These are phyloP conservation scores for Amphipoea lucens DNA, from an alignment of 2,888 invertebrate genomes.

Conservation along the genomic window DNA sequence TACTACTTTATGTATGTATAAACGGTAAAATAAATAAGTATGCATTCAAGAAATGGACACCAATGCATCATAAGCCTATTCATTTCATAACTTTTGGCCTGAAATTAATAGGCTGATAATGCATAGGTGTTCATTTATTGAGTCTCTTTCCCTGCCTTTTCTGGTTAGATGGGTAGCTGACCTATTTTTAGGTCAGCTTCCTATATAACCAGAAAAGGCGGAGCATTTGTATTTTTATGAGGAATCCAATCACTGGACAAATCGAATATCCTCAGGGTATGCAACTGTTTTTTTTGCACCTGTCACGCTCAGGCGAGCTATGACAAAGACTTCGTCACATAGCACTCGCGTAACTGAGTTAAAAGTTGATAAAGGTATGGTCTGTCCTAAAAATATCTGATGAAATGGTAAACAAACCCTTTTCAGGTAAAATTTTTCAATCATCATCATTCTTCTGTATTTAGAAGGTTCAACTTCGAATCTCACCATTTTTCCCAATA, in stretches of 20 bases:
- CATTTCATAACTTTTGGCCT: not conserved
- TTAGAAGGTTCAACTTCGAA: not conserved
- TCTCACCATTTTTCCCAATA: not conserved
- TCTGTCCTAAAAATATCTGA: not conserved
- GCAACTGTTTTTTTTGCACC: not conserved
- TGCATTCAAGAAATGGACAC: not conserved
- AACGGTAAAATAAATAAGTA: not conserved
- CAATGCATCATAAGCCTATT: not conserved
- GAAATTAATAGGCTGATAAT: not conserved
- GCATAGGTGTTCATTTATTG: not conserved
- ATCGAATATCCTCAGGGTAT: constrained; percentile 20
- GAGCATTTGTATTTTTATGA: constrained; percentile 11
- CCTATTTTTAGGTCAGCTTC: too few species aligned
- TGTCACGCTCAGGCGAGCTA: not conserved
- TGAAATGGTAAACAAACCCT: not conserved
- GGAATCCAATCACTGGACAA: constrained; percentile 35
- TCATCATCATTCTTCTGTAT: too few species aligned
- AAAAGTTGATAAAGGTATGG: constrained; percentile 17
- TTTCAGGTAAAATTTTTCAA: not conserved
- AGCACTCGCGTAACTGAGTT: constrained; percentile 16
- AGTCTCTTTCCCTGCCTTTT: not conserved
- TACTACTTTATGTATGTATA: not conserved
- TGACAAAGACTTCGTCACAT: constrained; percentile 18
- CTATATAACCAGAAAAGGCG: not conserved
- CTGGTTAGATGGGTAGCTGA: not conserved